These are phyloP conservation scores for Falco concolor DNA, from an alignment of 2,797 vertebrate species.

Conservation along the genomic window DNA sequence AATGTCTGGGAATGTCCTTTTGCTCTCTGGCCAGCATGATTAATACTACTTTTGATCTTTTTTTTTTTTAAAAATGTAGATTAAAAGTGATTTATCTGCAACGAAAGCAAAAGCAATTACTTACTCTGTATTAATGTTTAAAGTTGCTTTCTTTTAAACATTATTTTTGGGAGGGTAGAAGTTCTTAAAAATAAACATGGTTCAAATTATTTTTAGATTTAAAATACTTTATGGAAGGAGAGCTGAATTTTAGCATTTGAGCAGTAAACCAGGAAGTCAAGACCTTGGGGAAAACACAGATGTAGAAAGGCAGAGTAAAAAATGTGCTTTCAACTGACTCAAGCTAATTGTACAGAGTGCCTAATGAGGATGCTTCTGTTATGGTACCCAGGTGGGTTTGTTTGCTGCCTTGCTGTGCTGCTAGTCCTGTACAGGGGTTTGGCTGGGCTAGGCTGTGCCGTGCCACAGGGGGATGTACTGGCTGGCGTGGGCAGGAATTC, in stretches of 20 bases:
- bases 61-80: not conserved
- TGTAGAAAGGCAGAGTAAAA: conserved; percentile 4
- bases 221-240: conserved; percentile 29
- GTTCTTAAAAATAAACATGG: conserved; percentile 66
- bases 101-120: conserved; percentile 63
- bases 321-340: not conserved
- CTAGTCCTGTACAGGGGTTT: not conserved
- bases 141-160: conserved; percentile 65
- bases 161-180: conserved; percentile 65
- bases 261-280: conserved; percentile 50
- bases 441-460: accelerated
- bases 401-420: not conserved
- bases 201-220: conserved; percentile 71
- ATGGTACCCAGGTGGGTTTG: not conserved
- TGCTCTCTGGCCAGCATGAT: conserved; percentile 64
- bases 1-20: conserved; percentile 74
- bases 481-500: not conserved
- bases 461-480: accelerated
- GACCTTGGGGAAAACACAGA: conserved; percentile 5
- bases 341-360: accelerated
- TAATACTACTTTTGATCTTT: conserved; percentile 47
- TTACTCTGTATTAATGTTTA: conserved; percentile 64
- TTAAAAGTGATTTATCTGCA: conserved; percentile 73
- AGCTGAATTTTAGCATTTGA: conserved; percentile 45
- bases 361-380: not conserved